Base-by-base conservation (phyloP, 2,797 vertebrate genomes). In the Channa striata region DNA sequence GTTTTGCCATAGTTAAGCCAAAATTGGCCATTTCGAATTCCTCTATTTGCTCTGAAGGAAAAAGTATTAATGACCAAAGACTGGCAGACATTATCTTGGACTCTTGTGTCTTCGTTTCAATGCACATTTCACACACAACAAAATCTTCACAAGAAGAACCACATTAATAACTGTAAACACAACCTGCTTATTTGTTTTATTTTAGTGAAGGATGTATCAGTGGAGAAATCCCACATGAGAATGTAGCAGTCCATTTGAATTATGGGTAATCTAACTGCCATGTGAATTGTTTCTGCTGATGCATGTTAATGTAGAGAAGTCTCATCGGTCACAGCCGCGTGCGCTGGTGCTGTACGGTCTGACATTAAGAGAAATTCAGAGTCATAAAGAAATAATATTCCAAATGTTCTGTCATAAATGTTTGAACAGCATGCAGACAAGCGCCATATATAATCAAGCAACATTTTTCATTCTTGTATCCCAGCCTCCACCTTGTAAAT, bases 401-500 rank as follows among this genome's bases (percentile, higher is more conserved):
- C 64, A 52, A 54, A 44, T 64, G 61, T 76, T 64, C 64, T 54
- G 63, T 78, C 88, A 85, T 87, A 72, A 88, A 81, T 87, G 84
- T 90, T 89, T 84, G n/a, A 89, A 49, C 62, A 63, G 72, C 81
- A 42, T 42, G 82, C 67, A 48, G 78, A 84, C 64, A 12, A 81
- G 43, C 14, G 19, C 62, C 68, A 69, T 62, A 67, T 74, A 73
- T 85, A 77, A 71, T 48, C 4, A 2, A 54, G 49, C 12, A 0
- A 53, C 74, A 58, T 85, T 72, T 79, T 36, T 87, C 81, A 70
- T 74, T 67, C 74, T 73, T 74, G 77, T 86, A 40, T 65, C 59
- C 23, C 36, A 37, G 47, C 79, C 63, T 63, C 77, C 50, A 12
- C 33, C 19, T 1, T 56, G 88, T 90, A 87, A 92, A 92, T 93